Evolutionary conservation across 2,113 vertebrate genomes (phyloP), one percentile per base, ranked within the genome.

Genomic region (Urocolius indicus): DNA sequence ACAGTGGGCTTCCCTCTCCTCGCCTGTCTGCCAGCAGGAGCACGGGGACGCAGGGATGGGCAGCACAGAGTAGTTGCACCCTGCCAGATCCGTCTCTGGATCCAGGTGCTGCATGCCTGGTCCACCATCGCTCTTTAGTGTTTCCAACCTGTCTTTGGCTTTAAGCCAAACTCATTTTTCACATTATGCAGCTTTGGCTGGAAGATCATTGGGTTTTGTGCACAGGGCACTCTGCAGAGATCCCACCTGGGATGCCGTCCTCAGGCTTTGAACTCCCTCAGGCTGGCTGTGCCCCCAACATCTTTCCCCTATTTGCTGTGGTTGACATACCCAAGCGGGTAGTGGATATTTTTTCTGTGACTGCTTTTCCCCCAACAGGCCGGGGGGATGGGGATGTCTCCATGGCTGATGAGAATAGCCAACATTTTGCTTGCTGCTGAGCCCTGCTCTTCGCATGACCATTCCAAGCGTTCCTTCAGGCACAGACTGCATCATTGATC

Each of bases 1-100:
- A 13, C 5, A 0, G 4, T 0, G 54, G 36, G 22, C 8, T 14
- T 23, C 36, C 57, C 2, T 3, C 6, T n/a, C n/a, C 29, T 13
- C 0, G 0, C 49, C 48, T 4, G 5, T 24, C 26, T 62, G 32
- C 72, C 49, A 9, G 48, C 54, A 38, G 43, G 27, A 73, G 24
- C 2, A 1, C 0, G 6, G 27, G 46, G 30, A n/a, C 4, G 0
- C 1, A 2, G 69, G 51, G 49, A 12, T 0, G 16, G 45, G 52
- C 32, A 30, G 57, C 22, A 9, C 1, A 0, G 62, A 43, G 83
- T 2, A 0, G 22, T 30, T n/a, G 23, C 26, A 10, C 13, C 49
- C 48, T 9, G 29, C 45, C 15, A 4, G 77, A 51, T 21, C 36
- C n/a, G 6, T 9, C 0, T 1, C 59, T 2, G 6, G 69, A 15